Evolutionary conservation across 2,888 invertebrate species (phyloP).

Genomic region (Argynnis bischoffii): DNA sequence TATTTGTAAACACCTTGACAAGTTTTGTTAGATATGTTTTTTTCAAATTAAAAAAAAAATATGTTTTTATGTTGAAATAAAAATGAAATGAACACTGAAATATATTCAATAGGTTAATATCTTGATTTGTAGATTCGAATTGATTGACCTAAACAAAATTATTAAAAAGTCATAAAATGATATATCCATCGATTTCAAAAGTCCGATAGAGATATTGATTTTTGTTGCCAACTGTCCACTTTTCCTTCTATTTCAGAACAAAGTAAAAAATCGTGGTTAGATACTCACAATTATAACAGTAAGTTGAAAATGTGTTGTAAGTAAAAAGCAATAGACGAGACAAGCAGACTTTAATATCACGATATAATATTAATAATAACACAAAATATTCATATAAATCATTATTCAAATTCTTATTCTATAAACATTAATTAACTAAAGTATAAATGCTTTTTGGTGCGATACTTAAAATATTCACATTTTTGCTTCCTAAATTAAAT

Average conservation of each 20-base stretch:
- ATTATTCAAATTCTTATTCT: slow-evolving; percentile 29
- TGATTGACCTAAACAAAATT: too few relatives aligned
- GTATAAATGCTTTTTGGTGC: slow-evolving; percentile 52
- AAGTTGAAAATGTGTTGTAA: slow-evolving; percentile 2
- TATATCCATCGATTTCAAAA: too few relatives aligned
- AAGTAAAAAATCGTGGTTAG: too few relatives aligned
- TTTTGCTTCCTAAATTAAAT: slow-evolving; percentile 17
- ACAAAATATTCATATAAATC: slow-evolving; percentile 16
- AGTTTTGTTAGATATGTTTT: not conserved
- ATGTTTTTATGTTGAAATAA: not conserved
- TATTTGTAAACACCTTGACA: slow-evolving; percentile 2
- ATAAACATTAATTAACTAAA: slow-evolving; percentile 35
- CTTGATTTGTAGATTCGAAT: too few relatives aligned
- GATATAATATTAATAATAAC: slow-evolving; percentile 19
- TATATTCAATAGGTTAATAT: too few relatives aligned
- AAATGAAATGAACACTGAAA: too few relatives aligned
- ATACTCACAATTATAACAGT: too few relatives aligned
- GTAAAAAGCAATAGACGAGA: slow-evolving; percentile 18
- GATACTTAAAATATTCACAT: slow-evolving; percentile 34
- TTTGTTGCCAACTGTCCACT: too few relatives aligned
- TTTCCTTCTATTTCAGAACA: too few relatives aligned
- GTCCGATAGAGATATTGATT: too few relatives aligned
- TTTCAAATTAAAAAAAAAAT: not conserved
- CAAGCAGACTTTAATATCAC: slow-evolving; percentile 30
- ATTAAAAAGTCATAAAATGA: too few relatives aligned